A percentile compares a stretch with the other conserved stretches of the same genome.
Evolutionary conservation across 35 echinoderm and acorn worm genomes (phyloP).

Genomic region (Antedon bifida): DNA sequence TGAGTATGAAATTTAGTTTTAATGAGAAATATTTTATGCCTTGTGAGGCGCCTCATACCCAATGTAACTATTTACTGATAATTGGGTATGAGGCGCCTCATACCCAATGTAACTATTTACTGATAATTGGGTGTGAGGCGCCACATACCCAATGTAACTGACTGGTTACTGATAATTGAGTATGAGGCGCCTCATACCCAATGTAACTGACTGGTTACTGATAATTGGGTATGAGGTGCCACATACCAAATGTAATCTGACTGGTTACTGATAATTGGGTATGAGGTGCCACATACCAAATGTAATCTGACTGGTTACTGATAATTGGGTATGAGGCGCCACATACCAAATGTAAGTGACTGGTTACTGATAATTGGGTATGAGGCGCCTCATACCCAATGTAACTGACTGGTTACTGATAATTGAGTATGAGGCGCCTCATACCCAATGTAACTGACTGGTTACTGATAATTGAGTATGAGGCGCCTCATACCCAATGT

Average conservation of each 20-base stretch:
- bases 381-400: too few species aligned
- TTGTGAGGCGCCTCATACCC: neutral
- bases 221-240: too few species aligned
- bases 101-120: too few species aligned
- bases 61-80: neutral
- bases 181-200: neutral
- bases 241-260: too few species aligned
- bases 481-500: neutral
- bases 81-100: neutral
- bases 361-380: too few species aligned
- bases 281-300: neutral
- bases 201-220: too few species aligned
- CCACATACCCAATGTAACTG: too few species aligned
- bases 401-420: too few species aligned
- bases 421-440: too few species aligned
- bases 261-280: too few species aligned
- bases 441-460: neutral
- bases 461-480: neutral
- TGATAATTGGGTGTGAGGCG: too few species aligned
- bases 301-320: neutral
- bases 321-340: neutral
- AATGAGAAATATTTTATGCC: neutral
- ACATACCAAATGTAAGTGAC: too few species aligned
- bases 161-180: neutral
- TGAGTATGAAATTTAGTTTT: slow-evolving; percentile 37